These are phyloP conservation scores for Leptinotarsa lineolata DNA, from an alignment of 1,140 invertebrate species.

Conservation along the genomic window DNA sequence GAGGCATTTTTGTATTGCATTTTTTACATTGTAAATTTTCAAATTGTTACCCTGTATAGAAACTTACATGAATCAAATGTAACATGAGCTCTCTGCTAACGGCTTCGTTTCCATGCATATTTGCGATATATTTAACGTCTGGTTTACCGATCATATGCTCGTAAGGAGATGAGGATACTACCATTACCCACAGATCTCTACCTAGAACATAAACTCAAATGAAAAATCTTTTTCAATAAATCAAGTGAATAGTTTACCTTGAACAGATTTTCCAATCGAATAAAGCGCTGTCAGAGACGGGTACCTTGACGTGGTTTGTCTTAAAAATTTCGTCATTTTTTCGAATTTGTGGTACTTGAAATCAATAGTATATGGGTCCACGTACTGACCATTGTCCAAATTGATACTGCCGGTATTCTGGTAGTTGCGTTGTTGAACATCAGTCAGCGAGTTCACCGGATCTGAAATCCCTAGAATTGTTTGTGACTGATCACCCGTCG, in stretches of 20 bases:
- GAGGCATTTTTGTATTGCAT: too few relatives aligned
- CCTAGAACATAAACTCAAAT: constrained; percentile 59
- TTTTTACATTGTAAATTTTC: too few relatives aligned
- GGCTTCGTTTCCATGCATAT: constrained; percentile 91
- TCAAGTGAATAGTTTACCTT: constrained; percentile 65
- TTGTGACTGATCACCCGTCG: neutral
- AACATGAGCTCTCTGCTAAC: constrained; percentile 86
- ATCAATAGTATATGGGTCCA: constrained; percentile 60
- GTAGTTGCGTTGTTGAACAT: constrained; percentile 24
- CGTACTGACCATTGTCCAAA: constrained; percentile 29
- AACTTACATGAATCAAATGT: constrained; percentile 79
- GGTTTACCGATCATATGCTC: constrained; percentile 91
- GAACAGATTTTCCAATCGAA: constrained; percentile 90
- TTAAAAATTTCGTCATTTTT: constrained; percentile 80
- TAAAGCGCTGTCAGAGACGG: constrained; percentile 87
- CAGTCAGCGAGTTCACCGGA: neutral
- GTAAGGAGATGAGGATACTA: constrained; percentile 85
- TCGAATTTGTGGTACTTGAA: constrained; percentile 91
- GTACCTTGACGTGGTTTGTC: constrained; percentile 76
- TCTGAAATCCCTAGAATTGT: neutral
- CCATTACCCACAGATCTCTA: constrained; percentile 92
- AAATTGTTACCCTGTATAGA: too few relatives aligned
- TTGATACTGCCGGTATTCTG: constrained; percentile 23
- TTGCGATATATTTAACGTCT: constrained; percentile 89
- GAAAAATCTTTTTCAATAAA: neutral